Base-by-base conservation (phyloP, 64 coral and sea anemone species). In the Pocillopora verrucosa region DNA sequence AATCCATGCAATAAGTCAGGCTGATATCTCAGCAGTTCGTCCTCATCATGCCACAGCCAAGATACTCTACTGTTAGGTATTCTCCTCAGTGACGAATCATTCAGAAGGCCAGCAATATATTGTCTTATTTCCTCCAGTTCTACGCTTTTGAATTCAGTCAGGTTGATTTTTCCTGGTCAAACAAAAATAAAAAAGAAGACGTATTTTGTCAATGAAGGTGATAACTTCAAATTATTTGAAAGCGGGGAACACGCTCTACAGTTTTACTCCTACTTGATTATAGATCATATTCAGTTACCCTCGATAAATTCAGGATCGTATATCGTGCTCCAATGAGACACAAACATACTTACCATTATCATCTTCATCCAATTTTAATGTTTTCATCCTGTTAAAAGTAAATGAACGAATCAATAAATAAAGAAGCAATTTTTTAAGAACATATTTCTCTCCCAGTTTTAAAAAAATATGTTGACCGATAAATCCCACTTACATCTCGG, bases 41-140 rank as follows among this genome's bases (percentile, higher is more conserved):
- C 94, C 13, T 96, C 88, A 57, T 96, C 94, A 67, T 96, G 94
- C 94, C 94, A 96, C 64, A 96, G 69, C 94, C 94, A 96, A 4
- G 88, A 88, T 16, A 56, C 80, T 61, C 80, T 92, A 61, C 87
- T 93, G 16, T 59, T 93, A 26, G 94, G 76, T 75, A 93, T 93
- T 73, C 94, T 88, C 14, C 88, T 76, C 22, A 81, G 84, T 12
- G 80, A 70, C 16, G 38, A 68, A 20, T 96, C 72, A 15, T 96
- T 61, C 36, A 96, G 84, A 60, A 82, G 56, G 61, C 86, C 84
- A 62, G 56, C 36, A 51, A 96, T 76, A 34, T 96, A 96, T 11
- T 93, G 76, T 78, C 89, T 90, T 22, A 96, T 80, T 73, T 79
- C 89, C 10, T 72, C 60, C 10, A 96, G 91, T 67, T 90, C 76